Evolutionary conservation across 2,113 vertebrate genomes (phyloP), one percentile per base, ranked within the genome.

Genomic region (Mirounga angustirostris): DNA sequence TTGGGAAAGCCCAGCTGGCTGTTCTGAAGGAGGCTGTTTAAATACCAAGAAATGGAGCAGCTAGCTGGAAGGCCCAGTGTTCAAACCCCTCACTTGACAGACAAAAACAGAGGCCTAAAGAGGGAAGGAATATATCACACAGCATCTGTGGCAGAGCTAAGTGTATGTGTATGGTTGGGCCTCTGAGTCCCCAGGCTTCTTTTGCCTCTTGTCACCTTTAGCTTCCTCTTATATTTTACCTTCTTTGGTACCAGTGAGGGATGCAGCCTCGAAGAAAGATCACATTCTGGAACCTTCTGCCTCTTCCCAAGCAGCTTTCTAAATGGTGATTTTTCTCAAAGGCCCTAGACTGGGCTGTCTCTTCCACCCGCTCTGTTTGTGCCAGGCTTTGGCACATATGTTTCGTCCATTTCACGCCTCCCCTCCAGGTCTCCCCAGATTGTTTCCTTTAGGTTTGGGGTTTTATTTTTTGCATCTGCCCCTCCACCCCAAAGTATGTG

Each of bases 381-480:
- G 36, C 61, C 74, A 22, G 36, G 30, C 87, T 74, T 22, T 5
- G 71, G 90, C 84, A 46, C 71, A 18, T 58, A 1, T 92, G 84
- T 90, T 97, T 96, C 92, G 40, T 85, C 88, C 95, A 96, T 98
- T 95, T 91, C 92, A 21, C 0, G 0, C 69, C 79, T 61, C 30
- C 14, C 90, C 80, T 78, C 65, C 90, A 65, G 74, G 83, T 73
- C 79, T 26, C 84, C 74, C 59, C 69, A 52, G 56, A 65, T 85
- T 91, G 76, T 61, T 97, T 97, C 97, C 92, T 90, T 91, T 9
- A 61, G 95, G 63, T 36, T 95, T 96, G 0, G 26, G n/a, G 84
- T 71, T 86, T 90, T 43, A 84, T 82, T 96, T 93, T 96, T 76
- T 76, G 46, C 88, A 69, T 92, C 96, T 80, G 61, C 73, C 89